Percentiles rank a stretch among this genome's conserved stretches.
Evolutionary conservation across 2,113 vertebrate genomes (phyloP).

Genomic region (Agapornis roseicollis): DNA sequence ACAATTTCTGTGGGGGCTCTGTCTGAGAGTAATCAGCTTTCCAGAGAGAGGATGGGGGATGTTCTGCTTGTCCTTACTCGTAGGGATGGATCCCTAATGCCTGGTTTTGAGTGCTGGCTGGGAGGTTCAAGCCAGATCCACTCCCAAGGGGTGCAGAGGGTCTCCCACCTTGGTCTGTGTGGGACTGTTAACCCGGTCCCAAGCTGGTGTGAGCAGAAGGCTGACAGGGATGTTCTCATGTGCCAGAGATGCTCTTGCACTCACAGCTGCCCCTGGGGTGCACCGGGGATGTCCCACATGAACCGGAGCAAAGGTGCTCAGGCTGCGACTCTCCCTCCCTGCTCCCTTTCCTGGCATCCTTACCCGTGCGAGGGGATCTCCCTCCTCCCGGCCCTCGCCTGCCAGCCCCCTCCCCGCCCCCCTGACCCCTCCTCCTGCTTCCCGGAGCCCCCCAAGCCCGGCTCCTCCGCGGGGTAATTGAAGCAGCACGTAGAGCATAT

Average conservation of each 20-base stretch:
- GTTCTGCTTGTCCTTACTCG: fast-evolving
- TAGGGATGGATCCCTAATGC: not conserved
- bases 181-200: not conserved
- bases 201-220: not conserved
- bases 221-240: not conserved
- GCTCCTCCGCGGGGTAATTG: constrained; percentile 84
- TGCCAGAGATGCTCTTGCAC: not conserved
- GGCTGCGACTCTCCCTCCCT: not conserved
- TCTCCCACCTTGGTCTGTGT: too few relatives aligned
- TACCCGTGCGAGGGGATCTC: not conserved
- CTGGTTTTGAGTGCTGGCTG: not conserved
- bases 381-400: not conserved
- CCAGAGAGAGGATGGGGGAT: not conserved
- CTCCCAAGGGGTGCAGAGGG: not conserved
- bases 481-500: constrained; percentile 88
- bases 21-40: not conserved
- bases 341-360: not conserved
- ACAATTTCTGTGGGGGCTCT: not conserved
- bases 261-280: not conserved
- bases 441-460: constrained; percentile 45
- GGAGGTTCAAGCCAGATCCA: not conserved
- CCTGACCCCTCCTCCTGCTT: not conserved
- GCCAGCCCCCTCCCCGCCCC: not conserved
- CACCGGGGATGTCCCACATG: fast-evolving
- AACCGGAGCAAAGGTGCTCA: not conserved